These are phyloP conservation scores for Emydoidea blandingii DNA, from an alignment of 2,797 vertebrate genomes.

Conservation along the genomic window DNA sequence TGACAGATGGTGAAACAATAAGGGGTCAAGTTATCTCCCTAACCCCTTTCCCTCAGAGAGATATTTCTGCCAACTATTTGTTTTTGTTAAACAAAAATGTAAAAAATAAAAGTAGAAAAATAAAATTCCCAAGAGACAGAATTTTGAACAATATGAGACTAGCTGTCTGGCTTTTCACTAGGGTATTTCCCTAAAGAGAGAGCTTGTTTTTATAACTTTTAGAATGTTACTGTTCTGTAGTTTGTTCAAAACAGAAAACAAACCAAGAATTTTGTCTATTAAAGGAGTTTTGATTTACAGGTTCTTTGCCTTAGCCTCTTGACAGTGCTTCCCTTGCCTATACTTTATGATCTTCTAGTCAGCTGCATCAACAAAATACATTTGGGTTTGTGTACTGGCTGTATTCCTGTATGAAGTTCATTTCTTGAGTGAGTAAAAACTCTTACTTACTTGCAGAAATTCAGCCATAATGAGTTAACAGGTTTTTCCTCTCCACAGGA, in stretches of 20 bases:
- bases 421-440: not conserved
- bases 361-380: not conserved
- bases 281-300: not conserved
- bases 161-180: fast-evolving
- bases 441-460: not conserved
- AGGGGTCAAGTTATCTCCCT: fast-evolving
- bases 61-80: not conserved
- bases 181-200: not conserved
- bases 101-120: not conserved
- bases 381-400: not conserved
- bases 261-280: not conserved
- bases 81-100: not conserved
- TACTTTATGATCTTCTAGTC: not conserved
- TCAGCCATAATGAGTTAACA: not conserved
- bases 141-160: not conserved
- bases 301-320: not conserved
- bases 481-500: not conserved
- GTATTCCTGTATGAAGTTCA: not conserved
- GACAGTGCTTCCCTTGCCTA: not conserved
- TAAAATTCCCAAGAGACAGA: not conserved
- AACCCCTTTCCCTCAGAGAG: not conserved
- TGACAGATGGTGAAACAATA: not conserved
- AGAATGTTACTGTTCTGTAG: not conserved
- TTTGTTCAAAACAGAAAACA: not conserved
- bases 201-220: fast-evolving